These are phyloP conservation scores for Lamellibrachia luymesi DNA, from an alignment of 1,140 invertebrate genomes.

Conservation along the genomic window DNA sequence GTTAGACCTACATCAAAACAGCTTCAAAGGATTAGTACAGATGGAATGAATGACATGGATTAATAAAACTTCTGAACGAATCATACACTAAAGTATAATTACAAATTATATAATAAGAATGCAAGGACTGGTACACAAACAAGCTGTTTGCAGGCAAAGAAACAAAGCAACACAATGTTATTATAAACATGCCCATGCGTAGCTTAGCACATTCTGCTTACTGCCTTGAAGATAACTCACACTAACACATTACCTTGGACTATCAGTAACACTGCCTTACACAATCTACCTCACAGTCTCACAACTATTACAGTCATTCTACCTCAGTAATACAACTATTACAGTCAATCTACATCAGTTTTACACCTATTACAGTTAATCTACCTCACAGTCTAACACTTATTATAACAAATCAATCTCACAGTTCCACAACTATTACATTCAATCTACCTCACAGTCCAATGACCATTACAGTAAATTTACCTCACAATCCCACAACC, in stretches of 20 bases:
- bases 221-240: not conserved
- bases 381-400: too few species aligned
- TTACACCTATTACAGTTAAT: too few species aligned
- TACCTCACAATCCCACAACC: not conserved
- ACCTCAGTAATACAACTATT: too few species aligned
- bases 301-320: too few species aligned
- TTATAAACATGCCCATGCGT: not conserved
- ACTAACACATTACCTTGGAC: not conserved
- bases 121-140: too few species aligned
- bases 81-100: too few species aligned
- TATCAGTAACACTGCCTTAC: not conserved
- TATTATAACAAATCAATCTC: too few species aligned
- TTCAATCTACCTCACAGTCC: not conserved
- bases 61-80: not conserved
- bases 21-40: not conserved
- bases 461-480: not conserved
- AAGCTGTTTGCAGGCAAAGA: too few species aligned
- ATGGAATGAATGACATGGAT: not conserved
- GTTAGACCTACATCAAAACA: not conserved
- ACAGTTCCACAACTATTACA: not conserved
- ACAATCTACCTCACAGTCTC: not conserved
- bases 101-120: too few species aligned
- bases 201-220: not conserved
- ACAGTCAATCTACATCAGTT: too few species aligned
- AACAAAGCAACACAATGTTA: too few species aligned